Evolutionary conservation across 1,140 invertebrate genomes (phyloP).

Genomic region (Gonioctena quinquepunctata): DNA sequence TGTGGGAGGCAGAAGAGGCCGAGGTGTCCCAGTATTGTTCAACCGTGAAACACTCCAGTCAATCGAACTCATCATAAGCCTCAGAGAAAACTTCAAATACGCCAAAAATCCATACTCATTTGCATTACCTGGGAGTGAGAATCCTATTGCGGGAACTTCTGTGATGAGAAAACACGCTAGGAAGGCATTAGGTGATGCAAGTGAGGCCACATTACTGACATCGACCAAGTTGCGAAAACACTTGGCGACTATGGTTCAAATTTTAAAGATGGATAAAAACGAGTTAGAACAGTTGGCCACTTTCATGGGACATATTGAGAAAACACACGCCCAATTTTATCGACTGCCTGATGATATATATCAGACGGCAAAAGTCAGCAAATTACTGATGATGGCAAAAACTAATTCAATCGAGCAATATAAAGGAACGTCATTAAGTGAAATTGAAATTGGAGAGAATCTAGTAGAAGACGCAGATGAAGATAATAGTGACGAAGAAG

Average conservation of each 20-base stretch:
- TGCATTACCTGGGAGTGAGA: slow-evolving; percentile 34
- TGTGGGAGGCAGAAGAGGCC: slow-evolving; percentile 26
- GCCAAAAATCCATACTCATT: slow-evolving; percentile 44
- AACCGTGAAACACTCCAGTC: slow-evolving; percentile 21
- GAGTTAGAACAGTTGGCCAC: slow-evolving; percentile 46
- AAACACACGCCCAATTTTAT: slow-evolving; percentile 26
- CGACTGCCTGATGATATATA: slow-evolving; percentile 36
- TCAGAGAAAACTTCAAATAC: slow-evolving; percentile 26
- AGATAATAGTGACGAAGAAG: too few relatives aligned
- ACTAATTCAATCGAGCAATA: slow-evolving; percentile 37
- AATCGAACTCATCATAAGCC: slow-evolving; percentile 22
- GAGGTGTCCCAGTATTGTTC: slow-evolving; percentile 38
- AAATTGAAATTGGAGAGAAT: too few relatives aligned
- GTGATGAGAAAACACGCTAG: slow-evolving; percentile 41
- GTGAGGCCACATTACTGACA: slow-evolving; percentile 39
- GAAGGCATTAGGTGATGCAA: slow-evolving; percentile 33
- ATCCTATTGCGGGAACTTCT: too few relatives aligned
- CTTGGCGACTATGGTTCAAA: slow-evolving; percentile 48
- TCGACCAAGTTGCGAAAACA: slow-evolving; percentile 45
- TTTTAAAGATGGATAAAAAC: slow-evolving; percentile 43
- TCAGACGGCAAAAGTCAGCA: slow-evolving; percentile 40
- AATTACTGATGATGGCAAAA: slow-evolving; percentile 49
- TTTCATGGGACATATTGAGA: slow-evolving; percentile 43
- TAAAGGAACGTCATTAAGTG: too few relatives aligned
- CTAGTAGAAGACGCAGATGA: too few relatives aligned